Percentiles rank a stretch among this genome's conserved stretches.
Conservation (phyloP, 2,113 vertebrate genomes). For the Bubo blakistoni region DNA sequence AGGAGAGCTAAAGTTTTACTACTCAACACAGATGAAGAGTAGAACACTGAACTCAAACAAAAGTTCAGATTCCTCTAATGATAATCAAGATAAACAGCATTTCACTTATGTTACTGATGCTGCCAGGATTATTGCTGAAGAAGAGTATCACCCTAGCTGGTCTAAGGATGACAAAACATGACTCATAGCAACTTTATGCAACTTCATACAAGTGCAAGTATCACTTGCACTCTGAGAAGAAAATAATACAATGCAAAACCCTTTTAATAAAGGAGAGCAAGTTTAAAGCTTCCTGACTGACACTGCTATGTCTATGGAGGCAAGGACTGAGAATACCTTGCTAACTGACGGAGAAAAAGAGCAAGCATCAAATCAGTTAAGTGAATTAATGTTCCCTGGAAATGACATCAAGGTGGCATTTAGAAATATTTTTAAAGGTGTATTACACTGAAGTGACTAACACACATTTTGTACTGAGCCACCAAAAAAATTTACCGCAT, state of each 20-base stretch:
- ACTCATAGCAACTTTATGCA: neutral
- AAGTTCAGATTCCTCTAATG: neutral
- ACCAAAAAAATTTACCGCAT: neutral
- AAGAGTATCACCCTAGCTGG: neutral
- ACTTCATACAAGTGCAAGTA: neutral
- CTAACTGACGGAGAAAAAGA: neutral
- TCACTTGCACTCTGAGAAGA: neutral
- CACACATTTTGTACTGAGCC: neutral
- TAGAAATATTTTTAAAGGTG: neutral
- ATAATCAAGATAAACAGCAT: neutral
- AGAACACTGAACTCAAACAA: neutral
- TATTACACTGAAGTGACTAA: neutral
- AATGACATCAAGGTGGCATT: neutral
- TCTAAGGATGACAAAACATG: neutral
- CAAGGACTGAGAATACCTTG: neutral
- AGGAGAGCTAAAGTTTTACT: neutral
- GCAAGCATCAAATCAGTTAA: neutral
- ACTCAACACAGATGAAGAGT: neutral
- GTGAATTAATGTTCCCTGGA: neutral
- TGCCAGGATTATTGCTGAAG: neutral
- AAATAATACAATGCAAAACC: neutral
- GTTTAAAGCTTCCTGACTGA: neutral
- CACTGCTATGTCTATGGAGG: neutral
- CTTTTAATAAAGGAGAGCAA: neutral
- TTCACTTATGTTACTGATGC: neutral